Evolutionary conservation across 2,113 vertebrate species (phyloP).

Genomic region (Fukomys damarensis): DNA sequence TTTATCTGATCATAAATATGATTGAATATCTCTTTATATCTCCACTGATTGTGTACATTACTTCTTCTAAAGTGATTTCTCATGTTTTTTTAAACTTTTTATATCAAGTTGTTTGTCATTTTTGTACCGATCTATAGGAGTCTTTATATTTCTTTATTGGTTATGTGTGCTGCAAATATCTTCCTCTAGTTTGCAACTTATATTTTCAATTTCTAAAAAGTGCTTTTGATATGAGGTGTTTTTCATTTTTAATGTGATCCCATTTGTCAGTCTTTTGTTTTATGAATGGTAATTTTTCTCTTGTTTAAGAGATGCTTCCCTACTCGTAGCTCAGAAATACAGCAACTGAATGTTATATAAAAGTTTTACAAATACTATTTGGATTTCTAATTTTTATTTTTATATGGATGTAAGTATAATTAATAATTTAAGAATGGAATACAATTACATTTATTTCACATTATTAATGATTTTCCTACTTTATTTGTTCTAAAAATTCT

Average conservation of each 20-base stretch:
- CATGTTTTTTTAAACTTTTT: conserved; percentile 35
- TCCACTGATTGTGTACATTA: not conserved
- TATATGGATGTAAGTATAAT: not conserved
- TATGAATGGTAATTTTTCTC: not conserved
- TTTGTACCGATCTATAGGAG: not conserved
- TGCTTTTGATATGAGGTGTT: not conserved
- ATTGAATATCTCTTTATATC: not conserved
- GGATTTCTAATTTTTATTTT: not conserved
- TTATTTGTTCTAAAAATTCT: not conserved
- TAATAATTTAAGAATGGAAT: not conserved
- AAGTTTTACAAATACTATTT: not conserved
- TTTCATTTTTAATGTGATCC: not conserved
- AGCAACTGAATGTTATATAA: not conserved
- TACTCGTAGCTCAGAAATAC: not conserved
- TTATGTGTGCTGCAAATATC: not conserved
- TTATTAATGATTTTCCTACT: not conserved
- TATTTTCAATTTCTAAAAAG: conserved; percentile 43
- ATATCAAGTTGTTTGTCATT: conserved; percentile 35
- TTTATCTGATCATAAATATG: conserved; percentile 49
- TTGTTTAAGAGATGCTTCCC: not conserved
- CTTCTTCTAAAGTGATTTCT: not conserved
- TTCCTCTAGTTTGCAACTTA: not conserved
- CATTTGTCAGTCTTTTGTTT: conserved; percentile 16
- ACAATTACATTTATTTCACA: not conserved
- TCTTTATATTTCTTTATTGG: conserved; percentile 43